phyloP scores from a whole-genome alignment of 2,888 invertebrate species.

The Thelaira solivaga region DNA sequence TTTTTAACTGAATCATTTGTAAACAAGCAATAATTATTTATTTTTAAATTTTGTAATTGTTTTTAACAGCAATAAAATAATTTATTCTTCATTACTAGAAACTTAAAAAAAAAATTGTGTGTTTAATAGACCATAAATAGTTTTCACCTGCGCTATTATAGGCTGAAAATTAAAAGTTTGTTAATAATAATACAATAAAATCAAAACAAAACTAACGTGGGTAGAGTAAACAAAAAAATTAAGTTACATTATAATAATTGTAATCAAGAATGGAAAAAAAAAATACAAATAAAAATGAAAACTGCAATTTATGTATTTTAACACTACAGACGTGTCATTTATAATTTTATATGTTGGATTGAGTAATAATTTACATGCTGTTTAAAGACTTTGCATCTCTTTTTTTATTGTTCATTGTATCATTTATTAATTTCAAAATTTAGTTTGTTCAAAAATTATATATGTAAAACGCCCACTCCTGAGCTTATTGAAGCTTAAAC shows the following conservation, averaged over 20 bases:
- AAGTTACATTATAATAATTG: constrained; percentile 14
- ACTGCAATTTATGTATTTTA: constrained; percentile 42
- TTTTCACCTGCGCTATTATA: constrained; percentile 47
- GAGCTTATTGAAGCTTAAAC: constrained; percentile 31
- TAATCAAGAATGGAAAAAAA: not conserved
- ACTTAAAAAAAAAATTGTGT: not conserved
- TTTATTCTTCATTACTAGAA: constrained; percentile 14
- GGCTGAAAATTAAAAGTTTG: constrained; percentile 23
- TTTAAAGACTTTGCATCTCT: constrained; percentile 37
- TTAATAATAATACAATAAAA: not conserved
- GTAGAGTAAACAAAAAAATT: constrained; percentile 14
- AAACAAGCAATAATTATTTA: constrained; percentile 21
- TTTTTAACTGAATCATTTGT: no score
- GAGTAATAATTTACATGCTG: constrained; percentile 34
- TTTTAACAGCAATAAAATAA: constrained; percentile 2
- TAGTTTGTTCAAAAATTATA: constrained; percentile 6
- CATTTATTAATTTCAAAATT: constrained; percentile 17
- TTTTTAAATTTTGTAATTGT: constrained; percentile 29
- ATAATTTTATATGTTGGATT: constrained; percentile 19
- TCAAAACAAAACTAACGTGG: constrained; percentile 33
- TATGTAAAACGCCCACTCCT: constrained; percentile 45
- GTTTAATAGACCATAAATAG: constrained; percentile 45
- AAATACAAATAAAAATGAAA: not conserved
- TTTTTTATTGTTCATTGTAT: not conserved
- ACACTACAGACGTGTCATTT: constrained; percentile 42